Base-by-base conservation (phyloP, 1,140 invertebrate species). In the Ptiloglossa arizonensis region DNA sequence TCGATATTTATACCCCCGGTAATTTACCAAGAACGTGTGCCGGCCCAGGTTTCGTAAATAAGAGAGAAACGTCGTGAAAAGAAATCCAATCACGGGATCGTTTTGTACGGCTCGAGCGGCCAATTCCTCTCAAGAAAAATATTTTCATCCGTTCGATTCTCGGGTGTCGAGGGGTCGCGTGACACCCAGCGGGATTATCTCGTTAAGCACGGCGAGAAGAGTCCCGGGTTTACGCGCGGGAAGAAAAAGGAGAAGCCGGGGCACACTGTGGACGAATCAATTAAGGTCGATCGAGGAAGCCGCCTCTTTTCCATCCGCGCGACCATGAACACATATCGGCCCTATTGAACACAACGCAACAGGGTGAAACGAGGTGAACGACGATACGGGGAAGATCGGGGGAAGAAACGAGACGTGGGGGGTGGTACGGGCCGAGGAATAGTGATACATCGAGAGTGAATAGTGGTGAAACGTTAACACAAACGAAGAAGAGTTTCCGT, bases 201-300 rank as follows among this genome's bases (percentile, higher is more conserved):
- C 76, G 73, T 77, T 75, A 76, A 50, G 52, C 56, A 29, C 22
- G 46, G 17, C 46, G 38, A 67, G 62, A 59, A 50, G 78, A 56
- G 46, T 54, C 72, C 68, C n/a, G 57, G 64, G 52, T 56, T 29
- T 32, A 54, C 50, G 70, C 29, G 68, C 35, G 38, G 41, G 32
- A 79, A 72, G 79, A 85, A 77, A 84, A 77, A 81, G 44, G 44
- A 80, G 56, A 77, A 72, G 41, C 46, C 70, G 68, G 13, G 32
- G 62, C 56, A 46, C 60, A 35, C 27, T 38, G 80, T 70, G 72
- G 69, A 81, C 85, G 85, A 86, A 62, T 62, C 86, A 87, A 87
- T 87, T 86, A 86, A 87, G 86, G 79, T 75, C 79, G 79, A 86
- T 80, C 85, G 79, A 74, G 85, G 54, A 86, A 81, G 62, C 77